Evolutionary conservation across 2,113 vertebrate species (phyloP).

Genomic region (Phasianus colchicus): DNA sequence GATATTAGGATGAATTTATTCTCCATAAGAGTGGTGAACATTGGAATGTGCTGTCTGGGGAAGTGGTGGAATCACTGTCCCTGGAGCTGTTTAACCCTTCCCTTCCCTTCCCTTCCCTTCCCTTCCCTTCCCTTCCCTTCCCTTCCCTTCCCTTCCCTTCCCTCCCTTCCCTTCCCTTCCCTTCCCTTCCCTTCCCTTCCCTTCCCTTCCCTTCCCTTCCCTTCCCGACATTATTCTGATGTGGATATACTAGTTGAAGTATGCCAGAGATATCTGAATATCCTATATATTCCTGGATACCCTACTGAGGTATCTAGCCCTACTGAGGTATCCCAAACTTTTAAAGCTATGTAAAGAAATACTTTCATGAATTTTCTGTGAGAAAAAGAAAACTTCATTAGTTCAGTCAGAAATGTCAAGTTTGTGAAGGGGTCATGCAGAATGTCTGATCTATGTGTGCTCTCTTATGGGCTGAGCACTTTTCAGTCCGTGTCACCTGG

Average conservation of each 20-base stretch:
- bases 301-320: neutral
- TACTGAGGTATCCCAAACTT: neutral
- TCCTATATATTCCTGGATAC: no score
- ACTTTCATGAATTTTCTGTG: neutral
- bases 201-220: no score
- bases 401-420: fast-evolving
- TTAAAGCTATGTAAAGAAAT: neutral
- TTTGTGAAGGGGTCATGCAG: neutral
- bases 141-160: no score
- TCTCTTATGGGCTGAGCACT: neutral
- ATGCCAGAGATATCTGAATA: neutral
- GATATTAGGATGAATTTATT: no score
- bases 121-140: no score
- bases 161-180: no score
- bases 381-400: neutral
- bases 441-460: fast-evolving
- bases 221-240: neutral
- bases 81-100: no score
- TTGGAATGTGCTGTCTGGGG: no score
- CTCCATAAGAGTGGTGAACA: no score
- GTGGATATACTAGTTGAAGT: neutral
- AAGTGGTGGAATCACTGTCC: no score
- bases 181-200: no score
- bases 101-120: no score
- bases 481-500: neutral